These are phyloP conservation scores for Magallana angulata DNA, from an alignment of 1,140 invertebrate genomes.

Conservation along the genomic window DNA sequence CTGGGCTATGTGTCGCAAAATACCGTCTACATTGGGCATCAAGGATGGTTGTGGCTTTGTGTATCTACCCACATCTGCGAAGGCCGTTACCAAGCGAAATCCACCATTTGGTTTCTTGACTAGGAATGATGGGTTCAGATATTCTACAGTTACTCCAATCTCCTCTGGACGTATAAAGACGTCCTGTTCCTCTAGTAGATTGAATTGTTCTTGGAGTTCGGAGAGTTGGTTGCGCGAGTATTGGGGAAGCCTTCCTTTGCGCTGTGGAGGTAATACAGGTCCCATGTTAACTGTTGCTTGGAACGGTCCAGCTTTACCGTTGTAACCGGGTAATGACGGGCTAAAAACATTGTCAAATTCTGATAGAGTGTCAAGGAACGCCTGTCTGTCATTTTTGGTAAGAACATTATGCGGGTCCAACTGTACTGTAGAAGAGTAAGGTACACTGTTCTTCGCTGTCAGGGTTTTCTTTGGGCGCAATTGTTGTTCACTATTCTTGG, in stretches of 20 bases:
- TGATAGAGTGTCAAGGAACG: neutral
- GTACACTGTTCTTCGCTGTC: neutral
- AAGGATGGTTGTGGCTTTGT: constrained; percentile 50
- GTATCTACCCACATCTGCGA: constrained; percentile 56
- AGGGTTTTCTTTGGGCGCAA: neutral
- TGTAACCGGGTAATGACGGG: constrained; percentile 53
- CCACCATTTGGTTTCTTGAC: constrained; percentile 51
- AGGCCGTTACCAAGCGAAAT: constrained; percentile 49
- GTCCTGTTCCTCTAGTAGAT: constrained; percentile 44
- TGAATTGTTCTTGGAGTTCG: constrained; percentile 60
- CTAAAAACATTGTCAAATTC: constrained; percentile 58
- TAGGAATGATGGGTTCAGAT: constrained; percentile 59
- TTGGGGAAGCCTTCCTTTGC: constrained; percentile 59
- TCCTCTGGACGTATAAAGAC: constrained; percentile 49
- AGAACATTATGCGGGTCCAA: constrained; percentile 22
- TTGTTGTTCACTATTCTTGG: neutral
- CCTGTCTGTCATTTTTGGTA: neutral
- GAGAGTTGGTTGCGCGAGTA: constrained; percentile 51
- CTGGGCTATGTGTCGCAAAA: constrained; percentile 46
- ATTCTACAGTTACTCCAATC: constrained; percentile 34
- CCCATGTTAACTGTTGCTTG: constrained; percentile 64
- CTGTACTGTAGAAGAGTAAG: neutral
- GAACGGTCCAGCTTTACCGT: constrained; percentile 55
- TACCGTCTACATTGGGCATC: constrained; percentile 55
- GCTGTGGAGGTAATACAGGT: constrained; percentile 62